phyloP scores from a whole-genome alignment of 2,797 vertebrate genomes.

The Decapterus maruadsi region DNA sequence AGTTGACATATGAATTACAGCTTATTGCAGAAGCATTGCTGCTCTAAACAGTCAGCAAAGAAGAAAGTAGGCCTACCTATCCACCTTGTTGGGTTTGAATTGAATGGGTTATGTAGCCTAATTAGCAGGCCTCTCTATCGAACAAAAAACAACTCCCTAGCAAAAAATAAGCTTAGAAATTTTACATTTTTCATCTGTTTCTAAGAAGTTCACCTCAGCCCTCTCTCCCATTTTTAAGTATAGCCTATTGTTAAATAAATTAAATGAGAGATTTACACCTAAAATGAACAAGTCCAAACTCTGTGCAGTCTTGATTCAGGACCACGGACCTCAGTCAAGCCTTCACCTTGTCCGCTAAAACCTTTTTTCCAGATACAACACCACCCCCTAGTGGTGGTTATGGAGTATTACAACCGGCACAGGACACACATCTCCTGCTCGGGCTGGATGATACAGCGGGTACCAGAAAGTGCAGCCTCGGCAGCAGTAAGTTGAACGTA shows the following conservation, averaged over 20 bases:
- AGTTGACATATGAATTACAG: background rate
- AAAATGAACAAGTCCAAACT: background rate
- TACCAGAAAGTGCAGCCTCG: conserved; percentile 49
- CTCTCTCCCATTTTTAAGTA: background rate
- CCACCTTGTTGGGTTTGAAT: no score
- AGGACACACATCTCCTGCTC: background rate
- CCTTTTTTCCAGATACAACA: conserved; percentile 18
- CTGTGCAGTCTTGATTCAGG: background rate
- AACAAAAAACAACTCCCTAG: no score
- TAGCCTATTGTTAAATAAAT: background rate
- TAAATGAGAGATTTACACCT: background rate
- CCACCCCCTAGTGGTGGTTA: conserved; percentile 35
- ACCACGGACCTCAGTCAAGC: background rate
- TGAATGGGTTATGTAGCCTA: no score
- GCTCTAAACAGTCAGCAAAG: no score
- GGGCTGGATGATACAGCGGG: conserved; percentile 23
- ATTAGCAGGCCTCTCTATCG: no score
- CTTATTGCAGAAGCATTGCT: background rate
- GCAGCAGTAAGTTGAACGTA: conserved; percentile 43
- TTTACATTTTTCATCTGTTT: no score
- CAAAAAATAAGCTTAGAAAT: no score
- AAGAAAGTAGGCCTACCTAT: no score
- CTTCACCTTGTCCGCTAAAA: background rate
- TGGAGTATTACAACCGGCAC: background rate
- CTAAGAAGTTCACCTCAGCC: no score